These are phyloP conservation scores for Elephas maximus DNA, from an alignment of 2,113 vertebrate species.

Conservation along the genomic window DNA sequence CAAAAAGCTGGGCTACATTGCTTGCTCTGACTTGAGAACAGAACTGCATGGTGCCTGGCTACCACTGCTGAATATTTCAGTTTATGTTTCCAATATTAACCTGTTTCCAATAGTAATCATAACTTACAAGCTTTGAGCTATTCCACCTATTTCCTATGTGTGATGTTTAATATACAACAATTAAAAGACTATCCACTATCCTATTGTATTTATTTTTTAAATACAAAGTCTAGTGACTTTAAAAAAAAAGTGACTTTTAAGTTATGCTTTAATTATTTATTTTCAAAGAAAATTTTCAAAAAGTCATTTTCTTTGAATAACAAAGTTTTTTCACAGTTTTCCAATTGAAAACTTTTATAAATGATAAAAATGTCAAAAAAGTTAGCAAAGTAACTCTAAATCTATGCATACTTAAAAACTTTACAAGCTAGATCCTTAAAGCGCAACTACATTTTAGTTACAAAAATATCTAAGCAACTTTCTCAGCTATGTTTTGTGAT, in stretches of 20 bases:
- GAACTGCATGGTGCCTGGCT: no score
- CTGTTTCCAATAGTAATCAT: neutral
- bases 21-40: no score
- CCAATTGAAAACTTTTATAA: neutral
- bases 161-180: neutral
- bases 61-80: no score
- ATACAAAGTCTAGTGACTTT: neutral
- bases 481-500: neutral
- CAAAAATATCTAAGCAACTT: neutral
- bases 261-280: neutral
- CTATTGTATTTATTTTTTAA: conserved; percentile 1
- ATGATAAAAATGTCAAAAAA: neutral
- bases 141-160: neutral
- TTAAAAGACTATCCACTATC: neutral
- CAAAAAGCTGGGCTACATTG: neutral
- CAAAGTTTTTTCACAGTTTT: neutral
- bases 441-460: conserved; percentile 23
- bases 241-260: neutral
- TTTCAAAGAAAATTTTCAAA: neutral
- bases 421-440: neutral
- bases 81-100: neutral
- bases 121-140: neutral
- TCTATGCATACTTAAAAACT: neutral
- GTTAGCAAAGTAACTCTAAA: neutral
- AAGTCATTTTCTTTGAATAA: neutral